phyloP scores from a whole-genome alignment of 2,113 vertebrate genomes.

The Erythrolamprus reginae region DNA sequence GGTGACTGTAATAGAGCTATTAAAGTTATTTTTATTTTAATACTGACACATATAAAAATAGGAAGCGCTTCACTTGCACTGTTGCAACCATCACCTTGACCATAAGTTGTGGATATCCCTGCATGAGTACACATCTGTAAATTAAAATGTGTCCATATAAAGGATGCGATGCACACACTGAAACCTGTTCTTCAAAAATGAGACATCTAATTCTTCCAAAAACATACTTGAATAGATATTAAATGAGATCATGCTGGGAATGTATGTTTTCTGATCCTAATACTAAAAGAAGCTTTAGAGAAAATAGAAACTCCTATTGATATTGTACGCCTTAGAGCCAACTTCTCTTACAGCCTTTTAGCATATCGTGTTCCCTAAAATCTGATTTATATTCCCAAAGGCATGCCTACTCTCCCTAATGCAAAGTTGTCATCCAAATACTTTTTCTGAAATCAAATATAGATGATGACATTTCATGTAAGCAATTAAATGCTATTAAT shows the following conservation, averaged over 20 bases:
- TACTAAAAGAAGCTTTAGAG: conserved; percentile 30
- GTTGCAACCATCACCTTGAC: neutral
- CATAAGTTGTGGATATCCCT: neutral
- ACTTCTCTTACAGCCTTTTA: conserved; percentile 56
- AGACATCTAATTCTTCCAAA: neutral
- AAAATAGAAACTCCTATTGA: conserved; percentile 35
- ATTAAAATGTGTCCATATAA: neutral
- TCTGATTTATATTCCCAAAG: conserved; percentile 56
- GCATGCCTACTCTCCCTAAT: conserved; percentile 53
- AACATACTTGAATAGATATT: neutral
- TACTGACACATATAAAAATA: neutral
- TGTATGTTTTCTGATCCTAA: neutral
- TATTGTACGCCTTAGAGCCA: conserved; percentile 18
- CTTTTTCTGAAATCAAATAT: conserved; percentile 54
- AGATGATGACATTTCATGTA: conserved; percentile 64
- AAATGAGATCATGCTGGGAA: neutral
- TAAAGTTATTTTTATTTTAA: neutral
- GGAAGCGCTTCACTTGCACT: neutral
- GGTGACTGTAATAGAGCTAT: neutral
- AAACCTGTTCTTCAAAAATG: neutral
- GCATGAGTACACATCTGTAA: neutral
- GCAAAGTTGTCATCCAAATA: conserved; percentile 55
- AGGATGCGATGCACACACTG: neutral
- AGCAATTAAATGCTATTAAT: conserved; percentile 66
- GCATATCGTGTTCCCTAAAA: conserved; percentile 61